A percentile compares a stretch with the other conserved stretches of the same genome.
phyloP scores from a whole-genome alignment of 2,888 invertebrate species.

The Lacanobia oleracea region DNA sequence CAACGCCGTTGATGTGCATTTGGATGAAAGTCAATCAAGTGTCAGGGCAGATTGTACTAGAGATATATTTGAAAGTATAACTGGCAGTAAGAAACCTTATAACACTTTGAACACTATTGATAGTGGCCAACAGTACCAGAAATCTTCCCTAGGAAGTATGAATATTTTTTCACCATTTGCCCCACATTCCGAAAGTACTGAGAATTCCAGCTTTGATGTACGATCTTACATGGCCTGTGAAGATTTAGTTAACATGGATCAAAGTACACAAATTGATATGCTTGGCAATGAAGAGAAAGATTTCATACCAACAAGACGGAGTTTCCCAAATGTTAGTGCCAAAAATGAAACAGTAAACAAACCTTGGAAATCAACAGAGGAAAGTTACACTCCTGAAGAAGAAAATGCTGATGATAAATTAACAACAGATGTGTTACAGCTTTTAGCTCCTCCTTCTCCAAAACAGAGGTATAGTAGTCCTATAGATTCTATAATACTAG shows the following conservation, averaged over 20 bases:
- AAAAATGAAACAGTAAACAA: slow-evolving; percentile 80
- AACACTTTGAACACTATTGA: slow-evolving; percentile 65
- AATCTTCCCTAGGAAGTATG: slow-evolving; percentile 66
- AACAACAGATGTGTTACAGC: slow-evolving; percentile 76
- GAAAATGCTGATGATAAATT: slow-evolving; percentile 69
- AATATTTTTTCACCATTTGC: slow-evolving; percentile 69
- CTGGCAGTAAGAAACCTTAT: slow-evolving; percentile 62
- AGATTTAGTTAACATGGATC: slow-evolving; percentile 92
- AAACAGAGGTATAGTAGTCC: slow-evolving; percentile 74
- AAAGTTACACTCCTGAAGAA: slow-evolving; percentile 76
- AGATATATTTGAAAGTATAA: slow-evolving; percentile 78
- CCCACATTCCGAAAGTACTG: slow-evolving; percentile 92
- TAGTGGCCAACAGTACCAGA: slow-evolving; percentile 66
- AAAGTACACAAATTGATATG: slow-evolving; percentile 89
- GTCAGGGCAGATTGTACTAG: slow-evolving; percentile 84
- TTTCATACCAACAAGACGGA: slow-evolving; percentile 90
- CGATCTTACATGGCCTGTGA: slow-evolving; percentile 92
- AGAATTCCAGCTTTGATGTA: slow-evolving; percentile 90
- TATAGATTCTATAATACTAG: slow-evolving; percentile 84
- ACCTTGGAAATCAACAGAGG: slow-evolving; percentile 87
- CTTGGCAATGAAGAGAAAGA: slow-evolving; percentile 80
- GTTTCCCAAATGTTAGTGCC: slow-evolving; percentile 92
- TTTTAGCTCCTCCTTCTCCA: slow-evolving; percentile 85
- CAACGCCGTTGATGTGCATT: slow-evolving; percentile 84
- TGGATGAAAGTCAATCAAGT: slow-evolving; percentile 72